Evolutionary conservation across 2,113 vertebrate genomes (phyloP).

Genomic region (Microcebus lehilahytsara): DNA sequence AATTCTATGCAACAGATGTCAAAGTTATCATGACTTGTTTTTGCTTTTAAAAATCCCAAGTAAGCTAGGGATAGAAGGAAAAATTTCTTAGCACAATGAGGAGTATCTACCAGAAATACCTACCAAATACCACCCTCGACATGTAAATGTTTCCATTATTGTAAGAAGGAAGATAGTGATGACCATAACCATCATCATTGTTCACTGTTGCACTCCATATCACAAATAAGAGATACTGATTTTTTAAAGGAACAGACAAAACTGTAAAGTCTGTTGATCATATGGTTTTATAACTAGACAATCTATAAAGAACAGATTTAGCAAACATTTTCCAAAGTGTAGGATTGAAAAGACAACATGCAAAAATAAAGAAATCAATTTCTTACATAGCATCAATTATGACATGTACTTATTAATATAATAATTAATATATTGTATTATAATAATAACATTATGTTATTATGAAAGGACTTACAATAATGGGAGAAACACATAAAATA

Average conservation of each 20-base stretch:
- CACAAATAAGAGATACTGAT: neutral
- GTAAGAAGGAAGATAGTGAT: neutral
- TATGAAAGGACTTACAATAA: neutral
- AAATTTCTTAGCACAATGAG: neutral
- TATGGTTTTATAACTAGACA: neutral
- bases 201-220: neutral
- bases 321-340: neutral
- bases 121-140: neutral
- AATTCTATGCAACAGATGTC: neutral
- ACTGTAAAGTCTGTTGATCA: neutral
- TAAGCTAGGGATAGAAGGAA: neutral
- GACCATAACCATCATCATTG: neutral
- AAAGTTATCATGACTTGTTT: neutral
- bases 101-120: neutral
- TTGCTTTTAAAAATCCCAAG: neutral
- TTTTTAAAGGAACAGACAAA: neutral
- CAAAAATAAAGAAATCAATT: neutral
- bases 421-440: neutral
- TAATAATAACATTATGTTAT: neutral
- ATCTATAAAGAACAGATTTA: neutral
- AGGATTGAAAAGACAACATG: neutral
- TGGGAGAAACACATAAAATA: neutral
- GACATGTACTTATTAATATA: neutral
- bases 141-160: neutral
- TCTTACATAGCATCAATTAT: neutral